phyloP scores from a whole-genome alignment of 2,113 vertebrate genomes.

The Sula dactylatra region DNA sequence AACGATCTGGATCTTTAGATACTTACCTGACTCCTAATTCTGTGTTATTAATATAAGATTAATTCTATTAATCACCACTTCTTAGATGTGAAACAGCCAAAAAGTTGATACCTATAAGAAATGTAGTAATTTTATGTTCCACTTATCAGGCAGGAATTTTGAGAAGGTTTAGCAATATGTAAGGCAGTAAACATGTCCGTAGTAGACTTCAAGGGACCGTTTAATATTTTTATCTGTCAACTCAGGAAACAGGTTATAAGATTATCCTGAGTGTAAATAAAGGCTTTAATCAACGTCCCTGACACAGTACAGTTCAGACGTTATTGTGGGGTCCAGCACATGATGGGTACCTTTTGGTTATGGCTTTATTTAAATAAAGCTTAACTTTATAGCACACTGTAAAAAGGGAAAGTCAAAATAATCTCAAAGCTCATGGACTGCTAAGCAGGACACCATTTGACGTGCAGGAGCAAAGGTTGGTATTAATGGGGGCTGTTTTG shows the following conservation, averaged over 20 bases:
- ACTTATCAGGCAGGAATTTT: neutral
- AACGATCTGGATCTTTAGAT: neutral
- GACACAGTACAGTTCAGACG: neutral
- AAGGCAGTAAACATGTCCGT: neutral
- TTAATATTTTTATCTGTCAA: neutral
- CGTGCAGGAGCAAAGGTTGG: slow-evolving; percentile 15
- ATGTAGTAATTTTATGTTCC: neutral
- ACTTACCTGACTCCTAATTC: neutral
- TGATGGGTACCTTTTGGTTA: neutral
- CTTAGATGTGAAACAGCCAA: neutral
- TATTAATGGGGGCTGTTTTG: neutral
- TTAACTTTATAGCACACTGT: slow-evolving; percentile 27
- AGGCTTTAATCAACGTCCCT: neutral
- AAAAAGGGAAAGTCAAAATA: slow-evolving; percentile 31
- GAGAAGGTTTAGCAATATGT: neutral
- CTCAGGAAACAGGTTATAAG: neutral
- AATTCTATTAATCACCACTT: neutral
- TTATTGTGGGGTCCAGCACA: neutral
- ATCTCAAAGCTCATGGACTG: neutral
- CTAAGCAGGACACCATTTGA: neutral
- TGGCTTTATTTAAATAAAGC: neutral
- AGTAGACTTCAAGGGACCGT: neutral
- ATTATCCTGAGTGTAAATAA: neutral
- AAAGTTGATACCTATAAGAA: neutral
- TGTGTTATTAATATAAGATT: neutral